phyloP scores from a whole-genome alignment of 1,140 invertebrate genomes.

The Pogonognathellus flavescens region DNA sequence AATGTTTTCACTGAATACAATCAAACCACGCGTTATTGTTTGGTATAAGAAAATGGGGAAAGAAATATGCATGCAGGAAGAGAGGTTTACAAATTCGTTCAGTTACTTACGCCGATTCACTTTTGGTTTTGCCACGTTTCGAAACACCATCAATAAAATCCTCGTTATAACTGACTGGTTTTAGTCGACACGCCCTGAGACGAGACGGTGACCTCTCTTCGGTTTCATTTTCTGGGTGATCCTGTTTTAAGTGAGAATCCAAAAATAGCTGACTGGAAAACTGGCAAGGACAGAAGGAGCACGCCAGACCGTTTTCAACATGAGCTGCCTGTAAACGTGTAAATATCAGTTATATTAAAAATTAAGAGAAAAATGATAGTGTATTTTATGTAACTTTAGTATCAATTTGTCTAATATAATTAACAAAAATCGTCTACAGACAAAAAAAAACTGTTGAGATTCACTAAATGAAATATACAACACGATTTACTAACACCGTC shows the following conservation, averaged over 20 bases:
- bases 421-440: constrained; percentile 8
- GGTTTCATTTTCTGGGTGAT: neutral
- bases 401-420: neutral
- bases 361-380: no score
- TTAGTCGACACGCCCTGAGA: neutral
- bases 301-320: neutral
- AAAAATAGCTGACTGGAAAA: neutral
- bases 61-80: no score
- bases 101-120: no score
- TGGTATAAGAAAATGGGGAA: no score
- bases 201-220: neutral
- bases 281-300: neutral
- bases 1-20: no score
- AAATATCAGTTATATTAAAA: no score
- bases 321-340: constrained; percentile 9
- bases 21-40: no score
- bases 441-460: no score
- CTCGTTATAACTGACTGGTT: neutral
- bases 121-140: neutral
- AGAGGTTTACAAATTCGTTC: no score
- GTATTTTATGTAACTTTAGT: no score
- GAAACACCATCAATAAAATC: neutral
- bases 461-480: no score
- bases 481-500: no score
- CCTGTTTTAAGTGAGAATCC: constrained; percentile 11